Evolutionary conservation across 2,888 invertebrate species (phyloP), one percentile per base, ranked within the genome.

Genomic region (Spialia ferax): DNA sequence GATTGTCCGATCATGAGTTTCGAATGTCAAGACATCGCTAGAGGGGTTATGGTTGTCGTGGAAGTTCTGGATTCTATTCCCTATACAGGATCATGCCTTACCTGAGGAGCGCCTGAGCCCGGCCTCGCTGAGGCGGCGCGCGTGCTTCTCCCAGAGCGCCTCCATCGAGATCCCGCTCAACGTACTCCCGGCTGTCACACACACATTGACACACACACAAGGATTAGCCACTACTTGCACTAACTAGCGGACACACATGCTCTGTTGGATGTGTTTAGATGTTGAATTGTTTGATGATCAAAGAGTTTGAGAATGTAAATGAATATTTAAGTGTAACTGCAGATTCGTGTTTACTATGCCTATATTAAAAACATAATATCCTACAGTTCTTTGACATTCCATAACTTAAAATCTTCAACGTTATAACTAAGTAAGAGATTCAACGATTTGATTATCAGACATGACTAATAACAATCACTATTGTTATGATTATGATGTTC

Each of bases 41-140:
- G 38, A 42, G 15, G 15, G 38, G 1, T 42, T 42, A 4, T 42
- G 54, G 35, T 29, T 60, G 62, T 61, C 57, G 61, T 68, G 61
- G 73, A 74, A 72, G 73, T 71, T 74, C 5, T 15, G 26, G 48
- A 11, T 4, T 45, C 5, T 22, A 32, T 15, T 55, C 42, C 54
- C 73, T 73, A 60, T 61, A 66, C 48, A 70, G 71, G 61, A 69
- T 70, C 71, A 71, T 63, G 66, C 82, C 88, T 92, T 95, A 97
- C 97, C 97, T 95, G 96, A 96, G 82, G 96, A 95, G 88, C 96
- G 94, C 81, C 96, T 95, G 76, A 96, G 94, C 83, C 96, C 96
- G 79, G 96, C 96, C 93, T 96, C 96, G 91, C 96, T 96, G 84
- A 96, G 95, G 84, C 96, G 95, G 79, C 96, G 95, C 77, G 96